Conservation (phyloP, 2,888 invertebrate genomes). For the Bruchidius siliquastri region DNA sequence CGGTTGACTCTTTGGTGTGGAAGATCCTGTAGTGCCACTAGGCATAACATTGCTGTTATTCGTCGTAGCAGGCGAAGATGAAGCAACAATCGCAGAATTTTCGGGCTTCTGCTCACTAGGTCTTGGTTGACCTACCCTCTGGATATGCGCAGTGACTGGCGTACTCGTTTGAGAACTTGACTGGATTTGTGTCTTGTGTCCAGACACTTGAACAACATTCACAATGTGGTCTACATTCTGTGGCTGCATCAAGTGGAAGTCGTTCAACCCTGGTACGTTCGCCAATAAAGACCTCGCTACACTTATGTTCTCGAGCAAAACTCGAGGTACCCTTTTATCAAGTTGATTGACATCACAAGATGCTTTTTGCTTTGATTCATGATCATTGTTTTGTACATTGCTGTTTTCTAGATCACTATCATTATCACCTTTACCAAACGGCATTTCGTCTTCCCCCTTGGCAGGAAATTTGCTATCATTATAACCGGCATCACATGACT, state of each 20-base stretch:
- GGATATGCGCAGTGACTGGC: conserved; percentile 49
- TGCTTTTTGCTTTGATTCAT: not conserved
- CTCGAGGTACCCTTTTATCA: not conserved
- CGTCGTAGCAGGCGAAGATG: conserved; percentile 21
- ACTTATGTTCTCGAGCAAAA: conserved; percentile 6
- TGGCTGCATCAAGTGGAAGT: conserved; percentile 58
- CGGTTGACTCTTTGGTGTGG: conserved; percentile 39
- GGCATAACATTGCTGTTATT: conserved; percentile 18
- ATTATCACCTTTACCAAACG: no score
- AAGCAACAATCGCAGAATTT: no score
- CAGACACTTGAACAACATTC: conserved; percentile 45
- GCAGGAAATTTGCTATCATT: no score
- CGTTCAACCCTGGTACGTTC: conserved; percentile 55
- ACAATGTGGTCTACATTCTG: conserved; percentile 43
- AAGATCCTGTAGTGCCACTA: conserved; percentile 33
- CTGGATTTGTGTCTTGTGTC: conserved; percentile 33
- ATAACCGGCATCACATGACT: no score
- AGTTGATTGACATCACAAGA: not conserved
- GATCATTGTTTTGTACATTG: not conserved
- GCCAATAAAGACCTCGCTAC: conserved; percentile 39
- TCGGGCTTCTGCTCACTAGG: conserved; percentile 37
- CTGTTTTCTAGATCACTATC: not conserved
- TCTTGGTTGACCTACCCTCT: conserved; percentile 47
- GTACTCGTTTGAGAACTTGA: conserved; percentile 45
- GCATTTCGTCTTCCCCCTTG: no score